Evolutionary conservation across 1,140 invertebrate genomes (phyloP).

Genomic region (Hesperophylax magnus): DNA sequence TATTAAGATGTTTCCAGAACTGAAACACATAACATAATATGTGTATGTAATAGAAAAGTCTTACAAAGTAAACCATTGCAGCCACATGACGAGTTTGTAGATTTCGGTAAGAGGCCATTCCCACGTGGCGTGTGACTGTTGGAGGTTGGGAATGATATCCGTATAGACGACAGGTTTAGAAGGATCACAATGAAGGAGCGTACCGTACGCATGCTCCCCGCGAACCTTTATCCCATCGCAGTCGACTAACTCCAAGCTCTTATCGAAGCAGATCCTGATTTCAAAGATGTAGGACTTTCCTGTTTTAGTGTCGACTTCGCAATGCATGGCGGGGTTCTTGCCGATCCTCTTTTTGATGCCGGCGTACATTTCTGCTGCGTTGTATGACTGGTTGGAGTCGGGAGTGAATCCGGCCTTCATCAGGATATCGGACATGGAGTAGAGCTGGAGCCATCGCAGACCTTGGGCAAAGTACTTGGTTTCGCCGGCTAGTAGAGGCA

Average conservation of each 20-base stretch:
- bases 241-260: conserved; percentile 72
- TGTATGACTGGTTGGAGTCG: conserved; percentile 70
- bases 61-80: conserved; percentile 74
- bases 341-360: conserved; percentile 71
- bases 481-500: conserved; percentile 76
- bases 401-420: conserved; percentile 73
- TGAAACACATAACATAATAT: too few relatives aligned
- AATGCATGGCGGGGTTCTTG: conserved; percentile 77
- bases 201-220: conserved; percentile 60
- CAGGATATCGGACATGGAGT: conserved; percentile 77
- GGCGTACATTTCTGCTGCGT: conserved; percentile 71
- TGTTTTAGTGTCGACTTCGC: conserved; percentile 72
- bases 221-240: conserved; percentile 70
- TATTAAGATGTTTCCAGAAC: too few relatives aligned
- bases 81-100: conserved; percentile 70
- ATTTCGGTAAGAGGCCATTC: conserved; percentile 67
- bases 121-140: conserved; percentile 55
- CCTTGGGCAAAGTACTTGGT: conserved; percentile 82
- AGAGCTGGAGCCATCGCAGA: conserved; percentile 74
- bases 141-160: conserved; percentile 61
- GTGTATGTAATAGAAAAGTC: background rate
- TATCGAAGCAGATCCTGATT: conserved; percentile 79
- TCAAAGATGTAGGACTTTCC: conserved; percentile 74
- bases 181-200: conserved; percentile 72
- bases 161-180: conserved; percentile 73